phyloP scores from a whole-genome alignment of 2,888 invertebrate species.

The Meta bourneti region DNA sequence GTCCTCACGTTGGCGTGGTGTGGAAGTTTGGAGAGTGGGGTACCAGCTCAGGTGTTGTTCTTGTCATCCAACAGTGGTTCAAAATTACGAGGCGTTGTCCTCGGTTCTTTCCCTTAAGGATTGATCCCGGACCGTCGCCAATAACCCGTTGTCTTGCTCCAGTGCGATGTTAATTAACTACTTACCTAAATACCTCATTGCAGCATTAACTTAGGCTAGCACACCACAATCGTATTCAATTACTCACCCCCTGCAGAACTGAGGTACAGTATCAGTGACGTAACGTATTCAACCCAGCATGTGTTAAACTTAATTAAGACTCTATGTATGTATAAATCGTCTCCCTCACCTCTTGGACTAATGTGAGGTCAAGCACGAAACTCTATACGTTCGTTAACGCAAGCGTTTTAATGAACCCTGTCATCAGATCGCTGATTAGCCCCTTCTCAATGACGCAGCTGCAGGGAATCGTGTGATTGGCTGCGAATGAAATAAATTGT shows the following conservation, averaged over 20 bases:
- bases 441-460: neutral
- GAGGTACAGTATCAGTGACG: neutral
- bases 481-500: slow-evolving; percentile 28
- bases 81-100: too few species aligned
- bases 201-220: neutral
- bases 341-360: slow-evolving; percentile 15
- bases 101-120: too few species aligned
- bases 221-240: neutral
- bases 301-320: slow-evolving; percentile 41
- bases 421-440: slow-evolving; percentile 36
- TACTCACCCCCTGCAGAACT: neutral
- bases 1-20: too few species aligned
- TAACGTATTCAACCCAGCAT: slow-evolving; percentile 8
- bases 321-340: slow-evolving; percentile 10
- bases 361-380: slow-evolving; percentile 32
- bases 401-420: neutral
- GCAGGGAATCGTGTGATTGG: slow-evolving; percentile 12
- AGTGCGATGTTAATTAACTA: too few species aligned
- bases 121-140: too few species aligned
- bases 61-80: too few species aligned
- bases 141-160: too few species aligned
- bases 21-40: too few species aligned
- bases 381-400: slow-evolving; percentile 9
- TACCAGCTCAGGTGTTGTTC: too few species aligned
- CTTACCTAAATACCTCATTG: too few species aligned